These are phyloP conservation scores for Excalfactoria chinensis DNA, from an alignment of 2,113 vertebrate genomes.

Conservation along the genomic window DNA sequence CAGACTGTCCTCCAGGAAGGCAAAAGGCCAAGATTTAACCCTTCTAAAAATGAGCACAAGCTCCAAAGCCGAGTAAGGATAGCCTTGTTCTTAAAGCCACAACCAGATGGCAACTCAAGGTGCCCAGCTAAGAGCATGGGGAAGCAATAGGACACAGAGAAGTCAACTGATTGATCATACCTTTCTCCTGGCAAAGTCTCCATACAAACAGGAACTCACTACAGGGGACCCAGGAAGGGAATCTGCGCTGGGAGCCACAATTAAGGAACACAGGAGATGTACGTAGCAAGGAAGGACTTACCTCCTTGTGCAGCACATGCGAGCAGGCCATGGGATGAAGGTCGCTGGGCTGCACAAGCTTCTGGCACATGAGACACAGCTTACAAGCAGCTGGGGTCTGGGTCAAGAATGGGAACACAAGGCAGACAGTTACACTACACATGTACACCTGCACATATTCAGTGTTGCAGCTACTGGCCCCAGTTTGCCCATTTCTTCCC, in stretches of 20 bases:
- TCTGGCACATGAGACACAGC: slow-evolving; percentile 93
- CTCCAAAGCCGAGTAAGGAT: background rate
- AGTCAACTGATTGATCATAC: rapidly evolving
- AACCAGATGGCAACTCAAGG: rapidly evolving
- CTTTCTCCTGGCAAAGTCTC: background rate
- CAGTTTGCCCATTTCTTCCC: background rate
- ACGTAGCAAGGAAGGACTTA: background rate
- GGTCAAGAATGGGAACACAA: rapidly evolving
- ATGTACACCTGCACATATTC: rapidly evolving
- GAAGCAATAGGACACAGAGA: background rate
- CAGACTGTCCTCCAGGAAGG: background rate
- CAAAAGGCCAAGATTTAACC: background rate
- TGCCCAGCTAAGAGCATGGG: background rate
- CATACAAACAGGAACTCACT: background rate
- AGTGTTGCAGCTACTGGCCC: rapidly evolving
- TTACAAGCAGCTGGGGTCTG: slow-evolving; percentile 77
- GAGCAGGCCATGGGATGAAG: slow-evolving; percentile 87
- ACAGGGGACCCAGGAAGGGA: background rate
- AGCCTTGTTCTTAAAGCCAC: background rate
- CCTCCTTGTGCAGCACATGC: slow-evolving; percentile 89
- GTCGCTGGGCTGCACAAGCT: slow-evolving; percentile 82
- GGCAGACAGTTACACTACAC: background rate
- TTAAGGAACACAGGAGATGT: background rate
- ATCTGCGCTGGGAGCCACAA: rapidly evolving
- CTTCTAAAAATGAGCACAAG: background rate